These are phyloP conservation scores for Leucozona laternaria DNA, from an alignment of 2,888 invertebrate genomes.

Conservation along the genomic window DNA sequence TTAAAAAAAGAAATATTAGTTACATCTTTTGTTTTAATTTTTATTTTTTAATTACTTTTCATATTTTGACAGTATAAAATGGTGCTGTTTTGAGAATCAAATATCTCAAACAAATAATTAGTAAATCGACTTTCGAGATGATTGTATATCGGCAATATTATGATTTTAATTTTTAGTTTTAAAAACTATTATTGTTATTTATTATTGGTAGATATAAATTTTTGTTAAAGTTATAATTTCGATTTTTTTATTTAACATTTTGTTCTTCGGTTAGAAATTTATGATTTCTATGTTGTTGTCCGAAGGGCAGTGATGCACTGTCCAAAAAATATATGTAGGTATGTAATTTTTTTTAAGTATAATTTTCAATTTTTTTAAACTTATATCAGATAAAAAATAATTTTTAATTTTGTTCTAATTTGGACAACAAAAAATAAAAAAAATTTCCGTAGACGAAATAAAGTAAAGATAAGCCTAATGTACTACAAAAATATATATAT, in stretches of 20 bases:
- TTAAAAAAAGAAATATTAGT: background rate
- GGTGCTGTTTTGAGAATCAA: constrained; percentile 52
- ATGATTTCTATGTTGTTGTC: constrained; percentile 43
- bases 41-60: background rate
- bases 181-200: constrained; percentile 65
- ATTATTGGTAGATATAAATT: constrained; percentile 31
- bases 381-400: constrained; percentile 26
- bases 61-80: constrained; percentile 57
- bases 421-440: constrained; percentile 77
- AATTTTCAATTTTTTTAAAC: constrained; percentile 23
- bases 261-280: constrained; percentile 40
- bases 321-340: constrained; percentile 48
- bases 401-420: constrained; percentile 78
- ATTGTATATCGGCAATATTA: constrained; percentile 67
- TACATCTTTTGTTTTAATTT: constrained; percentile 21
- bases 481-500: constrained; percentile 37
- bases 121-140: constrained; percentile 54
- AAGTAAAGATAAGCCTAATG: constrained; percentile 9
- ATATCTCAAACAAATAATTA: constrained; percentile 43
- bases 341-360: constrained; percentile 43
- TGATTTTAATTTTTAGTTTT: constrained; percentile 54
- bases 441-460: constrained; percentile 23
- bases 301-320: constrained; percentile 77
- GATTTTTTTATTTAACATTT: constrained; percentile 40
- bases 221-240: constrained; percentile 27